A percentile compares a stretch with the other conserved stretches of the same genome.
phyloP scores from a whole-genome alignment of 2,888 invertebrate genomes.

The Lumbricus terrestris region DNA sequence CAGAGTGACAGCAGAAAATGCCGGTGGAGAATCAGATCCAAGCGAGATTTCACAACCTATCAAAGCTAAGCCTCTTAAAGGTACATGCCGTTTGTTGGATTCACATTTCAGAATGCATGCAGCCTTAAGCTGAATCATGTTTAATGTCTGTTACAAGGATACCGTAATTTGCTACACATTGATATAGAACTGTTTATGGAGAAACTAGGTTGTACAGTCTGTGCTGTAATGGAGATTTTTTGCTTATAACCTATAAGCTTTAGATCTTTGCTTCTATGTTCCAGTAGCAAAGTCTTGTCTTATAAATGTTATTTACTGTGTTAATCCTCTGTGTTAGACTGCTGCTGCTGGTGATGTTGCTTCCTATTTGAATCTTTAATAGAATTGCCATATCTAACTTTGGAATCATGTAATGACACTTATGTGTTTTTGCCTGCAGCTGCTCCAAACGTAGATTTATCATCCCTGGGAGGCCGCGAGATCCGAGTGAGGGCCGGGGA shows the following conservation, averaged over 20 bases:
- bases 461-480: conserved; percentile 80
- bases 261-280: not conserved
- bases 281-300: not conserved
- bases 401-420: not conserved
- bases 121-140: not conserved
- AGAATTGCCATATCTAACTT: not conserved
- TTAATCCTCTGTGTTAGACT: too few species aligned
- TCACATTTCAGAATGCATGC: not conserved
- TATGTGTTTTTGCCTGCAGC: conserved; percentile 64
- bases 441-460: conserved; percentile 85
- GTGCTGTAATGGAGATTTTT: not conserved
- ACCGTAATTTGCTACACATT: not conserved
- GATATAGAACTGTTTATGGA: not conserved
- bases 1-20: conserved; percentile 60
- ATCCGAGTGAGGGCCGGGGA: conserved; percentile 95
- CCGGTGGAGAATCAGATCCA: conserved; percentile 58
- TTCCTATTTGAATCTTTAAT: not conserved
- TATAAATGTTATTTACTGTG: not conserved
- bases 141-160: not conserved
- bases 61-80: conserved; percentile 57
- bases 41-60: conserved; percentile 52
- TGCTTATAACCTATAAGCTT: not conserved
- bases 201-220: not conserved
- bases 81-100: conserved; percentile 38
- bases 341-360: too few species aligned